phyloP scores from a whole-genome alignment of 2,113 vertebrate genomes.

The Triplophysa rosa region DNA sequence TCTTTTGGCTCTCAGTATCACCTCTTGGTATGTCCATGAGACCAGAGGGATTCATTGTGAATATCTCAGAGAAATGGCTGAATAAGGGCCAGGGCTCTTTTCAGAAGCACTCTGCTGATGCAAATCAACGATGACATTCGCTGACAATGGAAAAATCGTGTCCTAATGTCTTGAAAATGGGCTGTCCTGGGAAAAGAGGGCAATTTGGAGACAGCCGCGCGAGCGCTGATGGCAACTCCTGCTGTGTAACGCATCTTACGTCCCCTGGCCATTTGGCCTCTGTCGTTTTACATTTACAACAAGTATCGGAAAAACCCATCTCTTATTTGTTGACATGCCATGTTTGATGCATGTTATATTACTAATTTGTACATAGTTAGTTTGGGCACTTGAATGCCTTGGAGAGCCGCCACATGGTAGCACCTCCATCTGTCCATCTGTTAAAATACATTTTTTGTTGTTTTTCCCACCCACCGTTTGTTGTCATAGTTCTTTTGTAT shows the following conservation, averaged over 20 bases:
- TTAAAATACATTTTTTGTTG: slow-evolving; percentile 60
- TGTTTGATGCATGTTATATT: slow-evolving; percentile 31
- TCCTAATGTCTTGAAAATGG: slow-evolving; percentile 68
- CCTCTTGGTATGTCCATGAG: slow-evolving; percentile 14
- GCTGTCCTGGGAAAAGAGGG: slow-evolving; percentile 59
- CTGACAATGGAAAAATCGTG: slow-evolving; percentile 68
- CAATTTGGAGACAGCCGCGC: slow-evolving; percentile 54
- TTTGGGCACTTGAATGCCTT: slow-evolving; percentile 37
- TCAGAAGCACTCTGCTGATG: slow-evolving; percentile 66
- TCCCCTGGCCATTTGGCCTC: slow-evolving; percentile 25
- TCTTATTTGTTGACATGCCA: slow-evolving; percentile 38
- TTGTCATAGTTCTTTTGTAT: slow-evolving; percentile 52
- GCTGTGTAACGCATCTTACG: slow-evolving; percentile 55
- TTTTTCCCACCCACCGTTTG: slow-evolving; percentile 51
- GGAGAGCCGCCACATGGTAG: slow-evolving; percentile 50
- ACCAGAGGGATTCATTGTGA: slow-evolving; percentile 38
- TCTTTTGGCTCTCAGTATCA: slow-evolving; percentile 9
- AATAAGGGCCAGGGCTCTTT: slow-evolving; percentile 55
- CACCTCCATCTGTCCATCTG: slow-evolving; percentile 71
- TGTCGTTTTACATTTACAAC: neutral
- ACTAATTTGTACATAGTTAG: slow-evolving; percentile 32
- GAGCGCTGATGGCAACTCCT: slow-evolving; percentile 39
- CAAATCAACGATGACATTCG: slow-evolving; percentile 70
- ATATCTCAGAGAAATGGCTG: slow-evolving; percentile 36
- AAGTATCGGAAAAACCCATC: slow-evolving; percentile 59